These are phyloP conservation scores for Polydrusus tereticollis DNA, from an alignment of 2,888 invertebrate genomes.

Conservation along the genomic window DNA sequence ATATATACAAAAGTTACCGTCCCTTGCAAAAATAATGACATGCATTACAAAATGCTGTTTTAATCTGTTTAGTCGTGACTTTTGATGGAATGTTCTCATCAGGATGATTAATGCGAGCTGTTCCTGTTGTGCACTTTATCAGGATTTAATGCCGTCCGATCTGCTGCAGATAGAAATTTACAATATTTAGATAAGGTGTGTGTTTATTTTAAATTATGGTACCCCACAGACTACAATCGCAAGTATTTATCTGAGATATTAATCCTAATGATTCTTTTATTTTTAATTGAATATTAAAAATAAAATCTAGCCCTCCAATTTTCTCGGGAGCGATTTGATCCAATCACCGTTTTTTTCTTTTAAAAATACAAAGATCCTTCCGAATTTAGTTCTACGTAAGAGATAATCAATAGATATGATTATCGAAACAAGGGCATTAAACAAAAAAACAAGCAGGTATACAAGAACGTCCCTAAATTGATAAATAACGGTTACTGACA, in stretches of 20 bases:
- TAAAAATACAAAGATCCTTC: neutral
- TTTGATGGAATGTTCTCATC: conserved; percentile 50
- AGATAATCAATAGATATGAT: conserved; percentile 39
- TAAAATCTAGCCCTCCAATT: too few species aligned
- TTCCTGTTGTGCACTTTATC: conserved; percentile 48
- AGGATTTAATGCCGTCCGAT: conserved; percentile 41
- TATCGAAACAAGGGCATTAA: conserved; percentile 30
- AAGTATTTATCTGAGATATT: conserved; percentile 10
- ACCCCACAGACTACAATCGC: conserved; percentile 22
- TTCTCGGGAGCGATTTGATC: too few species aligned
- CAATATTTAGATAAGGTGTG: conserved; percentile 46
- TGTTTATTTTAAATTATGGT: conserved; percentile 42
- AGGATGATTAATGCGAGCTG: conserved; percentile 44
- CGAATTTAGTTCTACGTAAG: neutral
- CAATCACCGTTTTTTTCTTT: too few species aligned
- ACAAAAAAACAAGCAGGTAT: conserved; percentile 44
- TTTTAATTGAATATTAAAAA: too few species aligned
- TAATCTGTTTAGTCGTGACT: conserved; percentile 43
- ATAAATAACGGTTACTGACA: conserved; percentile 45
- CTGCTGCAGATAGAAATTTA: conserved; percentile 44
- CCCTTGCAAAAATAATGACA: conserved; percentile 32
- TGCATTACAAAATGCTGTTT: conserved; percentile 40
- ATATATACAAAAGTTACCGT: neutral
- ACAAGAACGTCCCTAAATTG: conserved; percentile 36
- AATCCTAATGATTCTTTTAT: conserved; percentile 16